Conservation (phyloP, 2,797 vertebrate species). For the Acanthiza pusilla region DNA sequence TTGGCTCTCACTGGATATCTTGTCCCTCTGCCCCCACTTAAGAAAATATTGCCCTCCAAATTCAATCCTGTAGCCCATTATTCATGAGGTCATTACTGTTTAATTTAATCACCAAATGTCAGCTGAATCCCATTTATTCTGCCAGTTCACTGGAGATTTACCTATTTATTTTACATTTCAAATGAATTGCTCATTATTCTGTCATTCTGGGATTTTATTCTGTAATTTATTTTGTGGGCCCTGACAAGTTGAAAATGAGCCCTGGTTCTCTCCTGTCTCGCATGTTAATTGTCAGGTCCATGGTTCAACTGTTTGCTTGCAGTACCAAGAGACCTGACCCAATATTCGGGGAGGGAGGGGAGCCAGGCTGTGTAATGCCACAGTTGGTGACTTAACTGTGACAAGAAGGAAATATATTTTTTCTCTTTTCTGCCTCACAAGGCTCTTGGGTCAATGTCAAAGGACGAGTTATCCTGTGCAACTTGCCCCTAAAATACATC, state of each 20-base stretch:
- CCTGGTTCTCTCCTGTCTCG: background rate
- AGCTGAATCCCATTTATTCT: constrained; percentile 71
- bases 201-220: constrained; percentile 67
- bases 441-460: background rate
- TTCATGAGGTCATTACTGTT: constrained; percentile 71
- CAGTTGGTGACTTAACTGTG: background rate
- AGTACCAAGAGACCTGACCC: background rate
- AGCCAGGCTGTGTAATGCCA: background rate
- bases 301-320: background rate
- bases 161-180: constrained; percentile 79
- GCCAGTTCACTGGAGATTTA: constrained; percentile 69
- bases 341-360: background rate
- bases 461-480: background rate
- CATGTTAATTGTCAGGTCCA: constrained; percentile 39
- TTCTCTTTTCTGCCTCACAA: background rate
- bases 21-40: background rate
- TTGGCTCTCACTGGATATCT: background rate
- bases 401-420: background rate
- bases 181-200: constrained; percentile 75
- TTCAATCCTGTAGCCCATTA: constrained; percentile 29
- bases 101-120: constrained; percentile 77
- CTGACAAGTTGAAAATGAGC: constrained; percentile 67
- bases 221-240: constrained; percentile 68
- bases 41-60: constrained; percentile 30
- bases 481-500: background rate